Conservation (phyloP, 2,888 invertebrate species). For the Eremobia ochroleuca region DNA sequence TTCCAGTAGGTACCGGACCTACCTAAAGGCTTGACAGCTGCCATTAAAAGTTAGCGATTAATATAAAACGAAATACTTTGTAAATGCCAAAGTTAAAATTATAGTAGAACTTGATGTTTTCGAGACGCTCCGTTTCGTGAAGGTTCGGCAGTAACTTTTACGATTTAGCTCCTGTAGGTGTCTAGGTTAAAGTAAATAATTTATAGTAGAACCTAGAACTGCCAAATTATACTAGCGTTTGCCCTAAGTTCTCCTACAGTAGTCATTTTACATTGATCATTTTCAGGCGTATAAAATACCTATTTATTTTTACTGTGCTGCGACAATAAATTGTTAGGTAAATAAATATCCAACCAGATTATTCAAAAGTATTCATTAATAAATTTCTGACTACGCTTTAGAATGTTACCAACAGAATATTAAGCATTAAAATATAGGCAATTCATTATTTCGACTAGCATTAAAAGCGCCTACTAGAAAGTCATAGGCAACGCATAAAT, state of each 20-base stretch:
- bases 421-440: constrained; percentile 8
- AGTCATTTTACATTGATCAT: neutral
- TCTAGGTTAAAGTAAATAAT: constrained; percentile 23
- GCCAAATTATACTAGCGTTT: neutral
- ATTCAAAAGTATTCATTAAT: neutral
- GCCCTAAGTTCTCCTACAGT: neutral
- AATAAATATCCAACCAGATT: neutral
- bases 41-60: constrained; percentile 53
- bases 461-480: constrained; percentile 62
- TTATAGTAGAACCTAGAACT: neutral
- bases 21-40: constrained; percentile 37
- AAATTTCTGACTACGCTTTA: neutral
- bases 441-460: constrained; percentile 4
- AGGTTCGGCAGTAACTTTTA: constrained; percentile 38
- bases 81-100: constrained; percentile 58
- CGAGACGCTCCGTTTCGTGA: constrained; percentile 31
- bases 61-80: constrained; percentile 55
- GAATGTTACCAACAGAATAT: constrained; percentile 5
- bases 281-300: neutral
- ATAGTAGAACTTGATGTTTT: constrained; percentile 37
- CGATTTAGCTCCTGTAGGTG: constrained; percentile 30
- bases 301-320: neutral
- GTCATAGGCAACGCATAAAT: constrained; percentile 68
- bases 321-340: neutral
- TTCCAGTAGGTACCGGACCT: no score